Base-by-base conservation (phyloP, 2,113 vertebrate genomes). In the Lamprotornis superbus region DNA sequence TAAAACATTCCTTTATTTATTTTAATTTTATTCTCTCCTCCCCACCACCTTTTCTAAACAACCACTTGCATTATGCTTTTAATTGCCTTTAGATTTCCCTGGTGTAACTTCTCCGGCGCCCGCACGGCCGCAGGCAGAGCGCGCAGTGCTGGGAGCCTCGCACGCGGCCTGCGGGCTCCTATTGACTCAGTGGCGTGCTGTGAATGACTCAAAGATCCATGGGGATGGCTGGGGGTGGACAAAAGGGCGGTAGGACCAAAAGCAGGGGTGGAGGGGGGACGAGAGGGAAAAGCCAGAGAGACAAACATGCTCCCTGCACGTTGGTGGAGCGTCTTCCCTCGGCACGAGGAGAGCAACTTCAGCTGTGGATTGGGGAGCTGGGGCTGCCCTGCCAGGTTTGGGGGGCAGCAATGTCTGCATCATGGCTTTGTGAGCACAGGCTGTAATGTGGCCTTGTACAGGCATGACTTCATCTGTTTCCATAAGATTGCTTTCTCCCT, bases 401-500 rank as follows among this genome's bases (percentile, higher is more conserved):
- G 44, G 28, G 39, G 79, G 77, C 37, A 71, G 49, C 22, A 28
- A 23, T 15, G n/a, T 71, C 81, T 60, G 42, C 73, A 86, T 84
- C 39, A 39, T 56, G 84, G 87, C 79, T 91, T 39, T 14, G 30
- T 19, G 35, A 64, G 64, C 79, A 80, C 2, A 25, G 74, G 84
- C 95, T 4, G 15, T 74, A 95, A 87, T 83, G 77, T n/a, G 88
- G 94, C 91, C 95, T 96, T 96, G 61, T 68, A 71, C 56, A 96
- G 88, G 94, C 91, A 96, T 97, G 97, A 97, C 94, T 96, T 97
- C 95, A 97, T 96, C 92, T 97, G 94, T 96, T 97, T 97, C 96
- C 95, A 94, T 96, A 95, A 96, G 94, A 97, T 92, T 97, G 92
- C 93, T 96, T 96, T 59, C 97, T 88, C 90, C 80, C 55, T 73